phyloP scores from a whole-genome alignment of 2,797 vertebrate species.

The Buphagus erythrorhynchus region DNA sequence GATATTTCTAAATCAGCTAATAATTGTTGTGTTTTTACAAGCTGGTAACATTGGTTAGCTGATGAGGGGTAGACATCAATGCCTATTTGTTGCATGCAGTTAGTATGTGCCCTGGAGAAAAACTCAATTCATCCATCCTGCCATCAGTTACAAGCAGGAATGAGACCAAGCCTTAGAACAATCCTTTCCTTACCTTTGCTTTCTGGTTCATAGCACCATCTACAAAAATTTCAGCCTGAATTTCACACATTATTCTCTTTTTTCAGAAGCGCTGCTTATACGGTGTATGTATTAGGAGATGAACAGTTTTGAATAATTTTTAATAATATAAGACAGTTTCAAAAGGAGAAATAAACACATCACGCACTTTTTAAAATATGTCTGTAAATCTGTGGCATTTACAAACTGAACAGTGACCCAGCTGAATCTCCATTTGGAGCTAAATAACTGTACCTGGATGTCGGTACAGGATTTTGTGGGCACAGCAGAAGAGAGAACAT shows the following conservation, averaged over 20 bases:
- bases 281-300: neutral
- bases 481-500: neutral
- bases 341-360: neutral
- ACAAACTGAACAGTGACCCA: neutral
- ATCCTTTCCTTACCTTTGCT: neutral
- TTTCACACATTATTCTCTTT: neutral
- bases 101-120: slow-evolving; percentile 28
- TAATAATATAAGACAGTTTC: neutral
- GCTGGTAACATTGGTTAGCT: neutral
- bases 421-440: neutral
- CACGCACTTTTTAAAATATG: neutral
- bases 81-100: slow-evolving; percentile 11
- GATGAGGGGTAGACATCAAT: slow-evolving; percentile 14
- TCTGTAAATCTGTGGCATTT: neutral
- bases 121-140: neutral
- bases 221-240: neutral
- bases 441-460: neutral
- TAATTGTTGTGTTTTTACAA: slow-evolving; percentile 68
- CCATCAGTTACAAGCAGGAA: neutral
- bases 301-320: neutral
- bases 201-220: neutral
- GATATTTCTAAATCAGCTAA: slow-evolving; percentile 59
- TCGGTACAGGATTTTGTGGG: neutral
- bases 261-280: neutral
- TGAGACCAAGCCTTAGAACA: neutral